Evolutionary conservation across 1,140 invertebrate genomes (phyloP), one percentile per base, ranked within the genome.

Genomic region (Solenopsis fugax): DNA sequence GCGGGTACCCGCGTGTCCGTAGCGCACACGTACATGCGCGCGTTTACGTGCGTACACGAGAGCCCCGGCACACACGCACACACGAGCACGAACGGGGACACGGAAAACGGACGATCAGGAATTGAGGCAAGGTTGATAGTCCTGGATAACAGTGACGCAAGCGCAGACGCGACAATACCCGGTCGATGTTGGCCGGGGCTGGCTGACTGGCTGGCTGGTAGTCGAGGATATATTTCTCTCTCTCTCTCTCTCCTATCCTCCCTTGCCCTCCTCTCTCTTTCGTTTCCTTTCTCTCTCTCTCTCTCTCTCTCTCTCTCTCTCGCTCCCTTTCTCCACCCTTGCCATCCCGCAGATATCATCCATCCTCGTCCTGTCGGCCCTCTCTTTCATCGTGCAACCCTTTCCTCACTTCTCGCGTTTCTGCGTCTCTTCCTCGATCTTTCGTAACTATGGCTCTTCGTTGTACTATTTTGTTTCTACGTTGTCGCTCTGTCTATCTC

Each of bases 151-250:
- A 92, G 85, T 90, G 89, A 92, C 94, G 94, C 94, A 88, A 90
- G 94, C 94, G 94, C 93, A 85, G 81, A 91, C 82, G 89, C 81
- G 86, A 90, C 91, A 91, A 93, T 91, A 93, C 90, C 93, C 93
- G 94, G 94, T 95, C 94, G 94, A 95, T 95, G 93, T 93, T 95
- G 93, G 93, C 94, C 94, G 94, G 92, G 94, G 93, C 93, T 93
- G 92, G 92, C 92, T 92, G 92, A 92, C 92, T 88, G 88, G 91
- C 92, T 91, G 90, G 89, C 82, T 88, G 82, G 77, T 81, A 89
- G 60, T 64, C 88, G 91, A 87, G 81, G 88, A 90, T 91, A 78
- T 86, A 52, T 73, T 62, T 41, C 41, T 71, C 64, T 72, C 45
- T 69, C 21, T 67, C 69, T 84, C 54, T 50, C 50, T 67, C 69